Base-by-base conservation (phyloP, 2,888 invertebrate species). In the Lamellibrachia columna region DNA sequence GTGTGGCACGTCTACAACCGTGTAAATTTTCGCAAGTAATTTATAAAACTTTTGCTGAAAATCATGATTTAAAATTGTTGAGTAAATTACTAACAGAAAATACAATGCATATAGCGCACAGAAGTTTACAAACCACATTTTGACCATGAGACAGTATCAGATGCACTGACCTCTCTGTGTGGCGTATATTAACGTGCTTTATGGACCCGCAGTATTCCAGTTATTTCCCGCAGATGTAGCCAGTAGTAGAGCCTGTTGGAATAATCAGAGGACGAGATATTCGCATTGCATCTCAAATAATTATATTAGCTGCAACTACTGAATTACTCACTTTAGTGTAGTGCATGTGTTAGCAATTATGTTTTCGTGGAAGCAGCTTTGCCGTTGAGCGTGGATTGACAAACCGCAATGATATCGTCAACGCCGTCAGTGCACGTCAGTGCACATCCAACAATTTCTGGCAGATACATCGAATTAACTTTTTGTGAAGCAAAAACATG, bases 361-460 rank as follows among this genome's bases (percentile, higher is more conserved):
- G n/a, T n/a, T 75, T 75, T 75, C 75, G 22, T 75, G 75, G 75
- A 75, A 75, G 15, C 75, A 75, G 75, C 75, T 75, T 75, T 75
- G 75, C 75, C 2, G 75, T 75, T 15, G 3, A 75, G 75, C 2
- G 75, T 75, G 4, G 75, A 75, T 75, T 75, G 75, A 75, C 75
- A 75, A 75, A 75, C 75, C 75, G n/a, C 75, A 75, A 75, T 15
- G 75, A 75, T 75, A n/a, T 75, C n/a, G 22, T 75, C 22, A 75
- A n/a, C n/a, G 15, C 15, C 75, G 4, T 75, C n/a, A n/a, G 75
- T 75, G 22, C 75, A 75, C 75, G 75, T 75, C n/a, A n/a, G 75
- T 75, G 22, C 75, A 75, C 75, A 15, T 22, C 75, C 75, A 75
- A 75, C 22, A 22, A 75, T 75, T 75, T n/a, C 75, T 75, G 22